These are phyloP conservation scores for Cyprinella venusta DNA, from an alignment of 2,797 vertebrate species.

Conservation along the genomic window DNA sequence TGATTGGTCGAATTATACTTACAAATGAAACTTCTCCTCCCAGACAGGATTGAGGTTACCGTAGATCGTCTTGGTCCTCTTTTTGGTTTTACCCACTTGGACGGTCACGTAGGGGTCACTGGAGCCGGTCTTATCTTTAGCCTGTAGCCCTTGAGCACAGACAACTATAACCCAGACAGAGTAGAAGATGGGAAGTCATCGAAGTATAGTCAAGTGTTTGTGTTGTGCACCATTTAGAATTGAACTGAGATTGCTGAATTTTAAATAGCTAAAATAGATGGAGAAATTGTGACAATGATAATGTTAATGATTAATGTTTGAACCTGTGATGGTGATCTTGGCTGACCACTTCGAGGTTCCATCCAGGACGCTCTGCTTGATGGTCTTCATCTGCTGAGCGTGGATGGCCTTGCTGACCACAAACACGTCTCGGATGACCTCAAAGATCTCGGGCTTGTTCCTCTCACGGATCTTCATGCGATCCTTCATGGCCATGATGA, in stretches of 20 bases:
- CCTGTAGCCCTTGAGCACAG: constrained; percentile 97
- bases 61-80: constrained; percentile 98
- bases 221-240: neutral
- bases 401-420: constrained; percentile 87
- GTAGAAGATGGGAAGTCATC: constrained; percentile 40
- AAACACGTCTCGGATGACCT: constrained; percentile 94
- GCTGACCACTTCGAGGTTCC: constrained; percentile 99
- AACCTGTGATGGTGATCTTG: constrained; percentile 98
- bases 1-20: constrained; percentile 71
- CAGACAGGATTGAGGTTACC: constrained; percentile 98
- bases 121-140: constrained; percentile 98
- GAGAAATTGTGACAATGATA: neutral
- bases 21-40: constrained; percentile 99
- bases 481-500: constrained; percentile 99
- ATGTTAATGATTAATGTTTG: neutral
- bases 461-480: constrained; percentile 98
- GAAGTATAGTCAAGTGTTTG: neutral
- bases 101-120: constrained; percentile 98
- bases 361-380: constrained; percentile 96
- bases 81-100: constrained; percentile 98
- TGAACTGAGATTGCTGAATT: neutral
- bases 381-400: constrained; percentile 95
- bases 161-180: constrained; percentile 79
- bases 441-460: constrained; percentile 97
- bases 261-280: neutral